These are phyloP conservation scores for Anneissia japonica DNA, from an alignment of 35 echinoderm and acorn worm species.

Conservation along the genomic window DNA sequence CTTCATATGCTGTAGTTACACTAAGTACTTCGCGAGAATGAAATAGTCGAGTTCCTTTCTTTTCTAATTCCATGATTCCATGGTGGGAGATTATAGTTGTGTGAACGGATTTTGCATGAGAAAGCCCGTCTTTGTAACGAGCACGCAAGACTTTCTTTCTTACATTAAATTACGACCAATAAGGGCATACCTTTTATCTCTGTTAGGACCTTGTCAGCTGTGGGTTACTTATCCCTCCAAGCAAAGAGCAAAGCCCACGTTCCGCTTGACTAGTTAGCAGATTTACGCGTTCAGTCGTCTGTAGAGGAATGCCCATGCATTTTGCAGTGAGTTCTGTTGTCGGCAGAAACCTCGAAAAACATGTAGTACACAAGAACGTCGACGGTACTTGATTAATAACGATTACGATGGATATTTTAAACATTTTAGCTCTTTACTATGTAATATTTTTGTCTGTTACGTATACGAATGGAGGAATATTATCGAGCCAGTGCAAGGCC, in stretches of 20 bases:
- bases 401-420: neutral
- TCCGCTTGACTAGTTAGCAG: neutral
- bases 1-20: too few relatives aligned
- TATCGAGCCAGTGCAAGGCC: neutral
- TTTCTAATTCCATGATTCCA: too few relatives aligned
- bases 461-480: neutral
- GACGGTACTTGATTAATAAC: neutral
- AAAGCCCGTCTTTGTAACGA: too few relatives aligned
- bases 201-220: neutral
- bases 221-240: too few relatives aligned
- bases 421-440: neutral
- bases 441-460: neutral
- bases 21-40: too few relatives aligned
- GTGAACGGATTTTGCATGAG: too few relatives aligned
- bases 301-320: neutral
- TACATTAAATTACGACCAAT: neutral
- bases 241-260: neutral
- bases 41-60: too few relatives aligned
- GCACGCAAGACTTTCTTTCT: too few relatives aligned
- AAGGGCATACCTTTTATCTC: neutral
- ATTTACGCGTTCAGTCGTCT: neutral
- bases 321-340: neutral
- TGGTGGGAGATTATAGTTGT: too few relatives aligned
- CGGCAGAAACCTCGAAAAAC: neutral
- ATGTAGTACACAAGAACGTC: neutral